Evolutionary conservation across 2,113 vertebrate species (phyloP).

Genomic region (Pomatostomus ruficeps): DNA sequence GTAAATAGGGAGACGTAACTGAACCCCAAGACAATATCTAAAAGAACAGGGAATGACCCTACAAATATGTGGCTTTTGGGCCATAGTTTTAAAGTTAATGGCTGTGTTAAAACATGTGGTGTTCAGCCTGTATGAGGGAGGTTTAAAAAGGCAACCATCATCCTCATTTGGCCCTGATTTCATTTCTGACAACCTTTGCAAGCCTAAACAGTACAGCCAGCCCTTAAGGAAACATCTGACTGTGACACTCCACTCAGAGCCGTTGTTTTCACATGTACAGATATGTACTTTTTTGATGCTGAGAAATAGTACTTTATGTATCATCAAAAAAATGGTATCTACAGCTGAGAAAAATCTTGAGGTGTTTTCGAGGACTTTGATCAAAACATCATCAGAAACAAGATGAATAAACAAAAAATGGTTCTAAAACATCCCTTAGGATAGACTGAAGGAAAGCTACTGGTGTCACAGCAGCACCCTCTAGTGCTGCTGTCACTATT

Average conservation of each 20-base stretch:
- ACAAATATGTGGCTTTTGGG: neutral
- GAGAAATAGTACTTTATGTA: neutral
- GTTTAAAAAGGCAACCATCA: neutral
- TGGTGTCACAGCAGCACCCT: constrained; percentile 5
- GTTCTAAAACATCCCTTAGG: neutral
- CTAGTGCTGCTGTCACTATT: neutral
- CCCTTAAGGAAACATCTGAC: neutral
- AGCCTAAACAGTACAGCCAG: neutral
- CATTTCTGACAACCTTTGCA: neutral
- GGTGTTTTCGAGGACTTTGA: neutral
- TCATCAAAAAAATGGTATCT: neutral
- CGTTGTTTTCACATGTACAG: neutral
- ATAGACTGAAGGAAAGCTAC: neutral
- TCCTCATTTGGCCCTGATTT: neutral
- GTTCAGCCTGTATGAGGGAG: neutral
- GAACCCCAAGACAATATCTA: neutral
- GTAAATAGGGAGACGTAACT: neutral
- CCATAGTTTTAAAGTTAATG: neutral
- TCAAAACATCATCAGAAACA: neutral
- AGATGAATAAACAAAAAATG: neutral
- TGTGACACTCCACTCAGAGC: neutral
- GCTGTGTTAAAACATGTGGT: neutral
- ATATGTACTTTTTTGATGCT: neutral
- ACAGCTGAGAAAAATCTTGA: neutral
- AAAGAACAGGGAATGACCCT: neutral